Conservation (phyloP, 2,797 vertebrate species). For the Megaceryle alcyon region DNA sequence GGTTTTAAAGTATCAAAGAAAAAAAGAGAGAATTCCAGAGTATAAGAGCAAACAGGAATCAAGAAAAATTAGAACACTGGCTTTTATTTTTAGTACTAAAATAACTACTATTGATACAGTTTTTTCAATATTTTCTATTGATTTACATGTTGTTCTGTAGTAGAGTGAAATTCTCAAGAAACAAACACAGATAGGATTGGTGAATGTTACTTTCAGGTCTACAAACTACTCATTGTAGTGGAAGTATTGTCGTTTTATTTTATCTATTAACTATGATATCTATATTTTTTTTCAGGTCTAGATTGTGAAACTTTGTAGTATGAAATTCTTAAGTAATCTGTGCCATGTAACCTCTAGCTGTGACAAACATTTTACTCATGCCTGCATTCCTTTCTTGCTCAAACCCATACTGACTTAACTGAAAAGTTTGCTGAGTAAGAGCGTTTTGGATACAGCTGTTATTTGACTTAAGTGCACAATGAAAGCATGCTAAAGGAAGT, state of each 20-base stretch:
- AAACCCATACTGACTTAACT: not conserved
- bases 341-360: not conserved
- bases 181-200: not conserved
- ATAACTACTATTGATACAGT: not conserved
- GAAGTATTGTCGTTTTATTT: not conserved
- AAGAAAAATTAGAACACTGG: not conserved
- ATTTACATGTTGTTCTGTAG: constrained; percentile 7
- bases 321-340: not conserved
- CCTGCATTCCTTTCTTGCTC: not conserved
- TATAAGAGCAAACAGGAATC: not conserved
- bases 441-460: not conserved
- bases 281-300: not conserved
- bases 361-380: not conserved
- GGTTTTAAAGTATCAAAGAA: not conserved
- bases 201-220: not conserved
- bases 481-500: not conserved
- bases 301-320: not conserved
- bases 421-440: not conserved
- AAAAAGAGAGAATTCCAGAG: not conserved
- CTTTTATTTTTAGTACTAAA: constrained; percentile 1
- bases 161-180: not conserved
- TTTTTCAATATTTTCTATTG: not conserved
- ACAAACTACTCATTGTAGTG: not conserved
- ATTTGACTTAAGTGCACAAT: not conserved
- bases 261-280: not conserved